Conservation (phyloP, 2,888 invertebrate genomes). For the Chrysodeixis includens region DNA sequence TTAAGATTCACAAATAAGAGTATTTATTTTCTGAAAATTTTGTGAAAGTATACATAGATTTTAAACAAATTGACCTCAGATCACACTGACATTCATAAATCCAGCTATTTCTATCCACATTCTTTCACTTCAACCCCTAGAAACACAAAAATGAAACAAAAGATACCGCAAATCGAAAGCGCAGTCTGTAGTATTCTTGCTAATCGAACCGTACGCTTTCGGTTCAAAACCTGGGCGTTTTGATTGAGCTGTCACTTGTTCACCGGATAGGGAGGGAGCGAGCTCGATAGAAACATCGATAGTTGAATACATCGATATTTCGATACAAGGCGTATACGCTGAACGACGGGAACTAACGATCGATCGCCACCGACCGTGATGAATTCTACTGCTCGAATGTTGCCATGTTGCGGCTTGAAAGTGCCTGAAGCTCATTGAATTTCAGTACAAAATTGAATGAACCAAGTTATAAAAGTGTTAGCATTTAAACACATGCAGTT, state of each 20-base stretch:
- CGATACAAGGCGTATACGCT: neutral
- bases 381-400: neutral
- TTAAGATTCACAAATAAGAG: too few species aligned
- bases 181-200: slow-evolving; percentile 9
- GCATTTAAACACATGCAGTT: too few species aligned
- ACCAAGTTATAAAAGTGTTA: neutral
- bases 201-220: slow-evolving; percentile 33
- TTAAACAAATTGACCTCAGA: neutral
- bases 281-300: slow-evolving; percentile 16
- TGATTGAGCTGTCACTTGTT: slow-evolving; percentile 57
- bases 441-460: neutral
- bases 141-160: neutral
- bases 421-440: neutral
- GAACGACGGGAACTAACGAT: slow-evolving; percentile 4
- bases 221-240: slow-evolving; percentile 45
- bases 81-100: neutral
- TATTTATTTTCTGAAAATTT: too few species aligned
- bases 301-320: neutral
- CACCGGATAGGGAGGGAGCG: slow-evolving; percentile 23
- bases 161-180: neutral
- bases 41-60: too few species aligned
- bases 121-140: neutral
- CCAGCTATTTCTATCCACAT: neutral
- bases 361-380: neutral
- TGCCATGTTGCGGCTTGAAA: slow-evolving; percentile 2